Evolutionary conservation across 1,140 invertebrate species (phyloP), one percentile per base, ranked within the genome.

Genomic region (Hylyphantes graminicola): DNA sequence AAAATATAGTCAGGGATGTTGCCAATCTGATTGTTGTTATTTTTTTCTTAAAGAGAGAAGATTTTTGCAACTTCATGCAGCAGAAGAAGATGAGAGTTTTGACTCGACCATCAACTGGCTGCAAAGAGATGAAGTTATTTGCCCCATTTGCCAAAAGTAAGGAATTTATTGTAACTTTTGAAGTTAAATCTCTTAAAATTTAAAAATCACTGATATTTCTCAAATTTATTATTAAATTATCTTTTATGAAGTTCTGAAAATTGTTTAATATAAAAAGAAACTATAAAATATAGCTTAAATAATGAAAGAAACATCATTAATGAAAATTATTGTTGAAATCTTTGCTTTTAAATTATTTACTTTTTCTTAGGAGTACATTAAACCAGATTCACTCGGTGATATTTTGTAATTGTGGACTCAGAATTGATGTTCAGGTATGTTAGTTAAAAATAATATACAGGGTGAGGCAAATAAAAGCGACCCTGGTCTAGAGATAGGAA

Each of bases 71-170:
- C 50, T 67, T 10, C 67, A 67, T 67, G 64, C 51, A 55, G 48
- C 61, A 67, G 13, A 9, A 35, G 64, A 67, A 78, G 8, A 35
- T 13, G 48, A n/a, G 13, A 54, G 51, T 15, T 13, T 78, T 8
- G 63, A 67, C 8, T 65, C 63, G 0, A 15, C 61, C 7, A 19
- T 78, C 11, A 53, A 78, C 55, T 78, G 76, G 76, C 17, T 78
- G 53, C 11, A 78, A 55, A 35, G 19, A 67, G 76, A 78, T 11
- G 76, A 78, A 67, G 63, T 78, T 78, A 78, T 78, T 67, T 78
- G 76, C 10, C 76, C 76, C 7, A 9, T 78, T 67, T 78, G 76
- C 61, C 55, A 78, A 67, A 78, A 55, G 76, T 78, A 72, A 72
- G 12, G 10, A 72, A 51, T 61, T 61, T 61, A 17, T 61, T 61